These are phyloP conservation scores for Labrus mixtus DNA, from an alignment of 2,113 vertebrate species.

Conservation along the genomic window DNA sequence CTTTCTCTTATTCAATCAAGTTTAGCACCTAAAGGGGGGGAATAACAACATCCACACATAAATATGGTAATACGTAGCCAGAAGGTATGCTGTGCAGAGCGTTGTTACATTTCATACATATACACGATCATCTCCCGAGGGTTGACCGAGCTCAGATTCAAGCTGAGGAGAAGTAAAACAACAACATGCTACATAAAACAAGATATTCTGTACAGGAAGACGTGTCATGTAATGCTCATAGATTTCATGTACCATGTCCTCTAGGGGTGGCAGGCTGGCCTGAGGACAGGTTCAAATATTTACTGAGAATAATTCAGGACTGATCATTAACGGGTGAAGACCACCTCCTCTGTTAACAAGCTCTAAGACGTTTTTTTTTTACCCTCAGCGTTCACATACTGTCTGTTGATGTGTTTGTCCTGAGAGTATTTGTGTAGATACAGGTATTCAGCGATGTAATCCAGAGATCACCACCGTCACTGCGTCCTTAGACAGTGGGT, in stretches of 20 bases:
- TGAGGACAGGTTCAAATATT: constrained; percentile 44
- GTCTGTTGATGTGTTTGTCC: neutral
- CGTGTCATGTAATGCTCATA: constrained; percentile 14
- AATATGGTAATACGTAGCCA: constrained; percentile 61
- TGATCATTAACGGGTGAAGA: constrained; percentile 10
- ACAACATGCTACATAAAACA: constrained; percentile 42
- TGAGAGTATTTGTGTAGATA: too few species aligned
- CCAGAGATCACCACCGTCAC: too few species aligned
- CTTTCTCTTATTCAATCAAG: constrained; percentile 38
- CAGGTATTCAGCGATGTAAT: too few species aligned
- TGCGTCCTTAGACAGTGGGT: neutral
- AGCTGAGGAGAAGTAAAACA: constrained; percentile 41
- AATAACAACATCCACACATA: constrained; percentile 54
- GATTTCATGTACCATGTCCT: constrained; percentile 15
- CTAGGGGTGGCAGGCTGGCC: constrained; percentile 9
- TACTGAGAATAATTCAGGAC: constrained; percentile 22
- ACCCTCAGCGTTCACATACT: neutral
- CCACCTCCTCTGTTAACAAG: neutral
- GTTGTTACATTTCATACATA: constrained; percentile 15
- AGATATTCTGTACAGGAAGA: constrained; percentile 19
- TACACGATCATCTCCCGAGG: constrained; percentile 37
- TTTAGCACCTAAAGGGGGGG: constrained; percentile 39
- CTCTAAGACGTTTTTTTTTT: neutral
- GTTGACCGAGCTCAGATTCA: constrained; percentile 17
- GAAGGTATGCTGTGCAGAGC: constrained; percentile 42